Evolutionary conservation across 92 coral and sea anemone species (phyloP).

Genomic region (Zoanthus gigantus): DNA sequence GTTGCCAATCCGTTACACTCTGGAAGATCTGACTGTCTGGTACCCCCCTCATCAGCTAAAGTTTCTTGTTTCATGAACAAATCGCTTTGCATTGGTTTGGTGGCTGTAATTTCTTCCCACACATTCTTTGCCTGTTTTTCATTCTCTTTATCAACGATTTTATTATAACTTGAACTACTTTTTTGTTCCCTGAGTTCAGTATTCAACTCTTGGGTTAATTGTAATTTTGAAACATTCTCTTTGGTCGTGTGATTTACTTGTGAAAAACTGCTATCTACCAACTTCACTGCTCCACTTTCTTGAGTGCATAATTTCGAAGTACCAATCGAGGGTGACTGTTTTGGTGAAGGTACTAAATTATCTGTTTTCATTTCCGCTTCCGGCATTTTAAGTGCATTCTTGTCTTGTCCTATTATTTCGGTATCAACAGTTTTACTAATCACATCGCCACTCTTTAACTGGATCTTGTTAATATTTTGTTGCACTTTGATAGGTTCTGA

Average conservation of each 20-base stretch:
- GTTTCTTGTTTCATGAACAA: constrained; percentile 15
- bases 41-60: background rate
- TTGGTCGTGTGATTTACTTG: background rate
- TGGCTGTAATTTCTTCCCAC: background rate
- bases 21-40: background rate
- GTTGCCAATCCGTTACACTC: background rate
- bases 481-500: constrained; percentile 5
- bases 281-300: background rate
- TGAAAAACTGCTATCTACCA: background rate
- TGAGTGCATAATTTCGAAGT: background rate
- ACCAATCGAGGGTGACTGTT: background rate
- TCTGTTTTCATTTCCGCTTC: background rate
- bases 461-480: background rate
- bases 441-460: background rate
- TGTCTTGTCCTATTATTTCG: constrained; percentile 5
- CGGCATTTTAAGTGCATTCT: background rate
- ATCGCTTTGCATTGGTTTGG: constrained; percentile 12
- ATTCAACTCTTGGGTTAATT: background rate
- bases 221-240: background rate
- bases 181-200: background rate
- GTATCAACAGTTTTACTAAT: background rate
- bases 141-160: background rate
- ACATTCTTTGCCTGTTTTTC: background rate
- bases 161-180: background rate
- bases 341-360: background rate